These are phyloP conservation scores for Lasiommata megera DNA, from an alignment of 2,888 invertebrate species.

Conservation along the genomic window DNA sequence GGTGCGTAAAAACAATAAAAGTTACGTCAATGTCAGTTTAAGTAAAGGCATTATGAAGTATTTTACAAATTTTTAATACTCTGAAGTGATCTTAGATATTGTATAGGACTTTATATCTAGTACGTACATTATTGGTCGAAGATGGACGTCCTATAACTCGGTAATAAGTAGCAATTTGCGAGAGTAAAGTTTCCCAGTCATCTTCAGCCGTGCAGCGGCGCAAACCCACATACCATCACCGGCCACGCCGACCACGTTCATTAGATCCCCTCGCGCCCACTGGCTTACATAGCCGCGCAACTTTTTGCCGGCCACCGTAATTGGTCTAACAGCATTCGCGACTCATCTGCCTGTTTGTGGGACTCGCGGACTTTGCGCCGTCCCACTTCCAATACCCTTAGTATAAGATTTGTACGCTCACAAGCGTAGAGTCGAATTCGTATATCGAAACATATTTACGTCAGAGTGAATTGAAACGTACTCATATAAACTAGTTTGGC, in stretches of 20 bases:
- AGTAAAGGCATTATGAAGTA: no score
- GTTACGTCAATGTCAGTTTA: no score
- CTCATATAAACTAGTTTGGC: no score
- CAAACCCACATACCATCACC: constrained; percentile 24
- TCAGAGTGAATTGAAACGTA: not conserved
- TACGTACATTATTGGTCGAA: no score
- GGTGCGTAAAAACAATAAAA: no score
- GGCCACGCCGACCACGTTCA: constrained; percentile 12
- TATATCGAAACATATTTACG: no score
- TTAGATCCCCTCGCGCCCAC: constrained; percentile 48
- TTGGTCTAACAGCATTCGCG: constrained; percentile 30
- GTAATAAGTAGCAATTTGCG: no score
- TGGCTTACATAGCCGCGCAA: constrained; percentile 46
- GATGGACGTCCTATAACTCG: no score
- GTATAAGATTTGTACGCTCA: constrained; percentile 12
- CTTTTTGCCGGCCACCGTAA: constrained; percentile 34
- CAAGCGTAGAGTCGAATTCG: not conserved
- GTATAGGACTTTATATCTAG: no score
- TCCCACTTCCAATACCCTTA: constrained; percentile 17
- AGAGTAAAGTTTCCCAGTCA: not conserved
- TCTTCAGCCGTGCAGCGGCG: not conserved
- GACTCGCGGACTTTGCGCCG: constrained; percentile 28
- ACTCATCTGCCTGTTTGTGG: constrained; percentile 33
- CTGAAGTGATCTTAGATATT: no score
- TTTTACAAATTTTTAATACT: no score